phyloP scores from a whole-genome alignment of 2,113 vertebrate species.

The Australoheros scitulus region DNA sequence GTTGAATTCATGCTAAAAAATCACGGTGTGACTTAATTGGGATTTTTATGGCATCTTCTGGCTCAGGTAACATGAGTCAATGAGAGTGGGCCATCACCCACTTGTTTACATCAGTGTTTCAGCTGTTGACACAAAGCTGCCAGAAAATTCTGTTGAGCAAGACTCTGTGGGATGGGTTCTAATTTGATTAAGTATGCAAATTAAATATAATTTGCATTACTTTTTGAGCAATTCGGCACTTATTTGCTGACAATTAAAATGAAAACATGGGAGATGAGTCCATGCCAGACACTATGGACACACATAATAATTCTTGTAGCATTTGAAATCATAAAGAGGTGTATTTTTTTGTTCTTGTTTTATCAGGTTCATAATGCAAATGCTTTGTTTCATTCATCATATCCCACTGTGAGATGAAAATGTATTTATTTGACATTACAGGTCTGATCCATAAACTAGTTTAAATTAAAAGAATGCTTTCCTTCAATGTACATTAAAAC shows the following conservation, averaged over 20 bases:
- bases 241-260: conserved; percentile 47
- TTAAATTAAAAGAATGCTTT: neutral
- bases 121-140: conserved; percentile 19
- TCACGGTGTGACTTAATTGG: neutral
- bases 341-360: neutral
- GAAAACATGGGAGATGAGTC: conserved; percentile 11
- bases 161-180: conserved; percentile 44
- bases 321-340: conserved; percentile 7
- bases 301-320: neutral
- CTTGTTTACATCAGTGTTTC: conserved; percentile 47
- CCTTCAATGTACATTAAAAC: neutral
- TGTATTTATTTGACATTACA: neutral
- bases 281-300: conserved; percentile 3
- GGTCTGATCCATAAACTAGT: neutral
- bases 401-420: neutral
- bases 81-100: conserved; percentile 18
- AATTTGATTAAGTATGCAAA: conserved; percentile 67
- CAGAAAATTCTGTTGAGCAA: conserved; percentile 20
- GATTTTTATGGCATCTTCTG: neutral
- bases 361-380: neutral
- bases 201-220: conserved; percentile 47
- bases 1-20: conserved; percentile 7
- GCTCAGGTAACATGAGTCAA: conserved; percentile 6
- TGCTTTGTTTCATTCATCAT: neutral
- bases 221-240: conserved; percentile 45